A percentile compares a stretch with the other conserved stretches of the same genome.
Conservation (phyloP, 2,888 invertebrate species). For the Caprella mutica region DNA sequence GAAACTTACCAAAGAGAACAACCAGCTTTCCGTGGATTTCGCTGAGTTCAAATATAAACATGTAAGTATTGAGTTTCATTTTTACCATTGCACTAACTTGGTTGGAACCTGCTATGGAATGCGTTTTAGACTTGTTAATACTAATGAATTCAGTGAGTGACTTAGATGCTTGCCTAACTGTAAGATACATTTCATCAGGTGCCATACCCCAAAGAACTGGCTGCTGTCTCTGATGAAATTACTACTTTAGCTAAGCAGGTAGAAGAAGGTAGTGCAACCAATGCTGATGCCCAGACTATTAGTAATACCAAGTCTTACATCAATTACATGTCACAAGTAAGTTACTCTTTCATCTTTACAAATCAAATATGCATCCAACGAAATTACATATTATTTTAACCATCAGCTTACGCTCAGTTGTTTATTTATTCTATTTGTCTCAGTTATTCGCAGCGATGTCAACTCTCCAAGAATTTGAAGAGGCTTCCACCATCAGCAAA, state of each 20-base stretch:
- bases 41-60: no score
- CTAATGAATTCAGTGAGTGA: no score
- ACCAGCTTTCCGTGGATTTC: no score
- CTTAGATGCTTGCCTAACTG: no score
- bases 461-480: constrained; percentile 24
- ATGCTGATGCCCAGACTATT: constrained; percentile 20
- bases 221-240: constrained; percentile 20
- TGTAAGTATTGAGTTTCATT: no score
- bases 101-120: no score
- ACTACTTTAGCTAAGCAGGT: constrained; percentile 17
- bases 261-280: constrained; percentile 17
- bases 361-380: background rate
- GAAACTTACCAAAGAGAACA: no score
- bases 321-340: constrained; percentile 27
- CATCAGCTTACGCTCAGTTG: background rate
- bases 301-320: constrained; percentile 24
- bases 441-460: constrained; percentile 23
- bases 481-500: constrained; percentile 21
- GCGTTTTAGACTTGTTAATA: no score
- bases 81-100: no score
- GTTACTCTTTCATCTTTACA: background rate
- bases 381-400: background rate
- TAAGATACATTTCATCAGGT: no score
- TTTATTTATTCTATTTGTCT: background rate
- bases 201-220: constrained; percentile 24